These are phyloP conservation scores for Hucho hucho DNA, from an alignment of 2,113 vertebrate genomes.

Conservation along the genomic window DNA sequence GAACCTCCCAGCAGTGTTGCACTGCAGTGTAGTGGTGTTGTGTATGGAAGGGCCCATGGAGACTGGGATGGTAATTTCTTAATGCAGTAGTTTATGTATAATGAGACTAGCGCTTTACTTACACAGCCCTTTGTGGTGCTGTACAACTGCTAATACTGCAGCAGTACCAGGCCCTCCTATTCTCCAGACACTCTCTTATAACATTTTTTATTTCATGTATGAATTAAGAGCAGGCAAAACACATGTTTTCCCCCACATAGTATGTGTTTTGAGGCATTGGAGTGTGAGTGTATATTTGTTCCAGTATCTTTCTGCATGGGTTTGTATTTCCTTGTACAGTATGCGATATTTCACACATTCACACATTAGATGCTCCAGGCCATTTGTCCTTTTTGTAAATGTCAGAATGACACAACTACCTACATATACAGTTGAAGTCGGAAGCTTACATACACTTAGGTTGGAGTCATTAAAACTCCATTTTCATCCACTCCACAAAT, in stretches of 20 bases:
- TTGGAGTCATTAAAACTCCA: too few species aligned
- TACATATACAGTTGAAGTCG: too few species aligned
- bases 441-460: too few species aligned
- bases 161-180: too few species aligned
- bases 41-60: neutral
- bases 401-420: too few species aligned
- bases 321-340: neutral
- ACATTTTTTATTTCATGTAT: too few species aligned
- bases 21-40: neutral
- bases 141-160: too few species aligned
- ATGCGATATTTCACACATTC: neutral
- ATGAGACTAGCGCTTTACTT: neutral
- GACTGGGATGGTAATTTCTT: neutral
- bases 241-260: neutral
- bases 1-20: neutral
- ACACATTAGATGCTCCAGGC: neutral
- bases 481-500: too few species aligned
- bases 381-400: too few species aligned
- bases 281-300: too few species aligned
- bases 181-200: too few species aligned
- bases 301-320: neutral
- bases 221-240: neutral
- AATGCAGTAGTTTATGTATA: neutral
- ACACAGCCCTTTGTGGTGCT: too few species aligned
- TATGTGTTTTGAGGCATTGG: neutral